Conservation (phyloP, 2,113 vertebrate genomes). For the Thermophis baileyi region DNA sequence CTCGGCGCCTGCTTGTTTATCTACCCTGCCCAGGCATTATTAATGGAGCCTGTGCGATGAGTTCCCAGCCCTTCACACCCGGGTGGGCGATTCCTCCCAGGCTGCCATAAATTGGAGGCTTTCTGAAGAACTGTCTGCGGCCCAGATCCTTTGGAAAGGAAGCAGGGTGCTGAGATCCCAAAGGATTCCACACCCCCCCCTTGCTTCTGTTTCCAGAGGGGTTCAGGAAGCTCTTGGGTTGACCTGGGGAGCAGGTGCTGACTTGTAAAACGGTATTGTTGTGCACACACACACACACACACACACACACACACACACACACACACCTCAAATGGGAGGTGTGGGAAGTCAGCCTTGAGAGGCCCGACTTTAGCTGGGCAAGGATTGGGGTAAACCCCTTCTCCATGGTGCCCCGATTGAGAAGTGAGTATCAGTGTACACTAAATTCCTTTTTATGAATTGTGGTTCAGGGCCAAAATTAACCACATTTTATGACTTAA, state of each 20-base stretch:
- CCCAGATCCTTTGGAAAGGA: neutral
- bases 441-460: neutral
- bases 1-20: neutral
- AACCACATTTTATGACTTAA: conserved; percentile 12
- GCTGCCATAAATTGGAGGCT: neutral
- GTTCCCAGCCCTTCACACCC: neutral
- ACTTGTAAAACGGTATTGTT: too few relatives aligned
- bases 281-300: rapidly evolving
- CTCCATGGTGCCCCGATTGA: rapidly evolving
- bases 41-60: neutral
- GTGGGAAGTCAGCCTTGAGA: neutral
- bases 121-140: too few relatives aligned
- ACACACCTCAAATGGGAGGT: neutral
- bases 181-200: rapidly evolving
- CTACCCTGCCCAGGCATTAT: neutral
- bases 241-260: neutral
- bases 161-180: neutral
- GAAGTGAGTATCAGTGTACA: rapidly evolving
- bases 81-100: neutral
- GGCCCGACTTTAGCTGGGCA: rapidly evolving
- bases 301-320: too few relatives aligned
- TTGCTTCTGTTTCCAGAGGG: neutral
- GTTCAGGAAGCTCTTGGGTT: neutral
- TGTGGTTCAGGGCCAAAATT: neutral
- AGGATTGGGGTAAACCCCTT: neutral